Percentiles rank a stretch among this genome's conserved stretches.
phyloP scores from a whole-genome alignment of 2,888 invertebrate genomes.

The Euplagia quadripunctaria region DNA sequence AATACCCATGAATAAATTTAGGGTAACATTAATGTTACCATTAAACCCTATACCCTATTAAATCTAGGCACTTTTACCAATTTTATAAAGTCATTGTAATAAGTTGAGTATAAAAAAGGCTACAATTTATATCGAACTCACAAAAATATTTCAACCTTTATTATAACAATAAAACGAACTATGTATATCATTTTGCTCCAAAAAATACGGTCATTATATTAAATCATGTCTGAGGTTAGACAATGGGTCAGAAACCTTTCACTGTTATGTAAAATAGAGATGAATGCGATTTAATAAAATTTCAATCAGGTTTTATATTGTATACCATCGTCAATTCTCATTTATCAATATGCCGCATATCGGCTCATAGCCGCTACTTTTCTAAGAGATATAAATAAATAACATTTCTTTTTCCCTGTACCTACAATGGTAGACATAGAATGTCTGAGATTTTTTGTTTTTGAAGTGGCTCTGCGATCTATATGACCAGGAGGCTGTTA shows the following conservation, averaged over 20 bases:
- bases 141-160: conserved; percentile 7
- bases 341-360: not conserved
- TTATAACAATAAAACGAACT: not conserved
- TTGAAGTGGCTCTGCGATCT: no score
- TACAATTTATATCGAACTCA: not conserved
- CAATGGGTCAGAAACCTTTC: conserved; percentile 16
- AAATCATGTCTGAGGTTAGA: conserved; percentile 18
- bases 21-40: no score
- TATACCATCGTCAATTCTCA: not conserved
- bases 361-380: no score
- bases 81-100: not conserved
- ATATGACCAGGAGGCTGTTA: no score
- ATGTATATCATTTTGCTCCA: not conserved
- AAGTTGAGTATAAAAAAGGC: not conserved
- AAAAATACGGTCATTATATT: conserved; percentile 16
- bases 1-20: no score
- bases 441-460: no score
- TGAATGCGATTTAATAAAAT: conserved; percentile 12
- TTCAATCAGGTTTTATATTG: conserved; percentile 6
- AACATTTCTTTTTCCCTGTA: no score
- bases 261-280: conserved; percentile 29
- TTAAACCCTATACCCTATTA: no score
- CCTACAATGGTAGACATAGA: no score
- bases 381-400: no score
- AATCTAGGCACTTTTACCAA: not conserved